Evolutionary conservation across 1,140 invertebrate species (phyloP), one percentile per base, ranked within the genome.

Genomic region (Andricus grossulariae): DNA sequence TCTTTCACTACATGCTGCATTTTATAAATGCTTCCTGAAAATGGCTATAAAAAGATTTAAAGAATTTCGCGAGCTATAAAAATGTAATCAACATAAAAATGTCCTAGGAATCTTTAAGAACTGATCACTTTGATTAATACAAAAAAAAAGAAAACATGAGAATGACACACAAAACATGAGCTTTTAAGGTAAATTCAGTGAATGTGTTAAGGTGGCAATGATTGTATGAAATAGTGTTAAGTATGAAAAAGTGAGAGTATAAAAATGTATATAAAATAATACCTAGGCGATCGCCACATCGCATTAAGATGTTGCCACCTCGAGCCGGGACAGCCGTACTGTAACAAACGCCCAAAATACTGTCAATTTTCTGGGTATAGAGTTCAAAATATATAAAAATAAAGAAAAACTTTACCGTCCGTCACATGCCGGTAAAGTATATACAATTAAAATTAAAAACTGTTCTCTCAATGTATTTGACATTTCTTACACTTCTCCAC

Each of bases 261-360:
- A 55, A 55, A 54, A 54, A 18, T n/a, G 13, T 54, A 54, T 18
- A 18, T 54, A 66, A 81, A 82, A 87, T 83, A 86, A 85, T 89
- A 90, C 88, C 89, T 90, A 86, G 86, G 86, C 87, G 87, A 89
- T 88, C 87, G 86, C 87, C 88, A 86, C 83, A 85, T 88, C 84
- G 79, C 82, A 88, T 89, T 90, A 91, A 86, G 89, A 90, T 89
- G 90, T 87, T 79, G 89, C 87, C 85, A 89, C 89, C 87, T 88
- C 90, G 86, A 91, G 89, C 82, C 90, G 90, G 86, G 90, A 91
- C 85, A 91, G 89, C 88, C 90, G 89, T 91, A 91, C 90, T 91
- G 89, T 83, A 91, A 91, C 87, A 91, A 77, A 91, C 80, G 87
- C 84, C 84, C 87, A 81, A 88, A 87, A 87, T 86, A 83, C 82